Base-by-base conservation (phyloP, 2,888 invertebrate genomes). In the Cistogaster globosa region DNA sequence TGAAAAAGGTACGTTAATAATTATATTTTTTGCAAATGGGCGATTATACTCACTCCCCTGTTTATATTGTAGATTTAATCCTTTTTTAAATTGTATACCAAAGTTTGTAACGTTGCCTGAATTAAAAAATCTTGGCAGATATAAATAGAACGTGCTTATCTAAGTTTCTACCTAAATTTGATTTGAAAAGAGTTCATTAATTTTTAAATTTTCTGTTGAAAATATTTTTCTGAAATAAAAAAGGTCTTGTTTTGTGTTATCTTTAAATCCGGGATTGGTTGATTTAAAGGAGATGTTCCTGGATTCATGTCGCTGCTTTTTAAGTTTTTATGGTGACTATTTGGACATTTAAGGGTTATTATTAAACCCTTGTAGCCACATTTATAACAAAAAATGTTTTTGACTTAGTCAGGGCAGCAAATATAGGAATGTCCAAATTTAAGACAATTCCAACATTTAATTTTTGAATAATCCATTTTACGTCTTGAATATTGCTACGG, bases 281-380 rank as follows among this genome's bases (percentile, higher is more conserved):
- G n/a, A 7, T 48, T 8, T 18, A 36, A 62, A 62, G 62, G 74
- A 74, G 74, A 36, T 20, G 38, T 36, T 55, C 75, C 75, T 63
- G 75, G 45, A 26, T 16, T 42, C 75, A 65, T 63, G 63, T 75
- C 75, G 65, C 22, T 75, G 53, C 65, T 4, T 1, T 65, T 65
- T 14, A 20, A 51, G 55, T 75, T 75, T 75, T 53, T 53, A 53
- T n/a, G 55, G 42, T 75, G 75, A 4, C n/a, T 8, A 38, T 55
- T 75, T 5, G 16, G 51, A 18, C 76, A 76, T 14, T 76, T 67
- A n/a, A 57, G 36, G 20, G 67, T 76, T 14, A 42, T 36, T 11
- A 76, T 48, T 6, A 55, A 42, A 8, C 76, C 76, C 16, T 76
- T 67, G 36, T 42, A 76, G 14, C 76, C n/a, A n/a, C n/a, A n/a